phyloP scores from a whole-genome alignment of 1,140 invertebrate species.

The Sarcophaga peregrina region DNA sequence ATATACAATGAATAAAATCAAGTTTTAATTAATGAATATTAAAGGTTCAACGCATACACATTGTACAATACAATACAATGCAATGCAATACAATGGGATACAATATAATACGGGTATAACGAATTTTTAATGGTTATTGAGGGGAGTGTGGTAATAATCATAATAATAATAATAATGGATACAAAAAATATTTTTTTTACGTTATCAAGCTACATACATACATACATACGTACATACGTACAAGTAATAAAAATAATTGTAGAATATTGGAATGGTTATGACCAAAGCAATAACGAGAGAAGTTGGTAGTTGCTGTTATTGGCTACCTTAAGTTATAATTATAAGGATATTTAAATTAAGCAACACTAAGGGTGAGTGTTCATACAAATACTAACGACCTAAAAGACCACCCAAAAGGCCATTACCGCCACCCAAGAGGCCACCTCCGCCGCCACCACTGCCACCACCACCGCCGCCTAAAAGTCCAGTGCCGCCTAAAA shows the following conservation, averaged over 20 bases:
- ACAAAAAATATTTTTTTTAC: too few species aligned
- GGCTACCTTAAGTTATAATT: background rate
- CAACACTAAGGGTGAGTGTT: background rate
- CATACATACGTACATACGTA: too few species aligned
- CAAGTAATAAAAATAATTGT: too few species aligned
- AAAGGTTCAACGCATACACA: background rate
- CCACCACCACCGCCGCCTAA: background rate
- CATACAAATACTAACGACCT: background rate
- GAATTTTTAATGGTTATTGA: conserved; percentile 33
- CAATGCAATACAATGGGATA: background rate
- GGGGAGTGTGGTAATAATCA: background rate
- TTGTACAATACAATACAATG: background rate
- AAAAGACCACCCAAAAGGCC: background rate
- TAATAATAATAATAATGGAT: background rate
- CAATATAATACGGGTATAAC: background rate
- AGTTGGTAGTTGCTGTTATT: background rate
- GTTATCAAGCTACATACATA: too few species aligned
- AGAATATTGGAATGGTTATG: too few species aligned
- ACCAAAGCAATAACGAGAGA: too few species aligned
- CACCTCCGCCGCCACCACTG: background rate
- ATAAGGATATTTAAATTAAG: background rate
- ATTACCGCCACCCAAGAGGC: background rate
- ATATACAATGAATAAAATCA: conserved; percentile 22
- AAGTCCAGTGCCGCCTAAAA: background rate
- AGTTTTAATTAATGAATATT: conserved; percentile 36